phyloP scores from a whole-genome alignment of 1,140 invertebrate genomes.

The Rhizoglyphus robini region DNA sequence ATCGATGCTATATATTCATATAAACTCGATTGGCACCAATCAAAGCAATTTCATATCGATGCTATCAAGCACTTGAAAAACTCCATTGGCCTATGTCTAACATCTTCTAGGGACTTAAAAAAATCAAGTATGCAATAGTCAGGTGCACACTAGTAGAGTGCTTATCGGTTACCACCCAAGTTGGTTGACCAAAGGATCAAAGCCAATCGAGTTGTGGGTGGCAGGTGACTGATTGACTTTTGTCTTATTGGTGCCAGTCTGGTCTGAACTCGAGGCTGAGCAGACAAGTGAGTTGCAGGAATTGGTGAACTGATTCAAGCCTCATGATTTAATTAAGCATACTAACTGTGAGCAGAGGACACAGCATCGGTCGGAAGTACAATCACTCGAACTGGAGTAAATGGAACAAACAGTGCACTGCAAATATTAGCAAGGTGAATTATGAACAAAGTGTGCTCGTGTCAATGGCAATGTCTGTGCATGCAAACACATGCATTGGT shows the following conservation, averaged over 20 bases:
- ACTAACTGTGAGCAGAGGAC: neutral
- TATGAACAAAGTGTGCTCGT: slow-evolving; percentile 12
- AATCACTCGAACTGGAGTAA: neutral
- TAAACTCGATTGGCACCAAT: slow-evolving; percentile 1
- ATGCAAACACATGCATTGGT: slow-evolving; percentile 5
- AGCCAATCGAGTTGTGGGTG: no score
- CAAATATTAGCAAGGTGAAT: neutral
- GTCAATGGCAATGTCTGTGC: neutral
- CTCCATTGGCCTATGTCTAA: no score
- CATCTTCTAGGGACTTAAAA: no score
- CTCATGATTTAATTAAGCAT: slow-evolving; percentile 14
- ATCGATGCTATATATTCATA: slow-evolving; percentile 9
- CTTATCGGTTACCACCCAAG: no score
- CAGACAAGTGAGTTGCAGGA: no score
- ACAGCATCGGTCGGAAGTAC: neutral
- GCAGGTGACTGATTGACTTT: no score
- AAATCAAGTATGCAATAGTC: no score
- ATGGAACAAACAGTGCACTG: neutral
- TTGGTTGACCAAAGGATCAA: no score
- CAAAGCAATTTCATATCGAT: neutral
- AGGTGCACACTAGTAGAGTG: no score
- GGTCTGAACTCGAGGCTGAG: no score
- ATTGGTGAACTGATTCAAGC: neutral
- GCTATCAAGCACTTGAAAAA: no score
- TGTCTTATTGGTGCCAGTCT: neutral